Evolutionary conservation across 2,797 vertebrate genomes (phyloP).

Genomic region (Rhinatrema bivittatum): DNA sequence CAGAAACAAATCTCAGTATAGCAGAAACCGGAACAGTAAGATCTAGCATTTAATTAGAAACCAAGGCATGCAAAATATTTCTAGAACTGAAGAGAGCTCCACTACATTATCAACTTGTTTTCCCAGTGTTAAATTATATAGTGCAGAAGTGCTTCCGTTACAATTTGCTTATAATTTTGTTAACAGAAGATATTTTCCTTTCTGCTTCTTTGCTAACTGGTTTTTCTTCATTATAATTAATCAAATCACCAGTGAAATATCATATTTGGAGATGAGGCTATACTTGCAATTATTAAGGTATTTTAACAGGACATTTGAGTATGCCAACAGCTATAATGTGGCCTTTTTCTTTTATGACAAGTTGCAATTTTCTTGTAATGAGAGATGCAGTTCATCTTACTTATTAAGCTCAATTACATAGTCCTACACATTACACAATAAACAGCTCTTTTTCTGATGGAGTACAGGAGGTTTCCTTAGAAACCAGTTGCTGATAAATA

Average conservation of each 20-base stretch:
- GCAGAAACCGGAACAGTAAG: too few relatives aligned
- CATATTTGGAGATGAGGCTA: conserved; percentile 26
- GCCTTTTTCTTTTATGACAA: conserved; percentile 56
- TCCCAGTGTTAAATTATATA: too few relatives aligned
- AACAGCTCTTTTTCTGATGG: conserved; percentile 17
- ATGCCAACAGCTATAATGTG: conserved; percentile 40
- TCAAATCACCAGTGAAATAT: conserved; percentile 43
- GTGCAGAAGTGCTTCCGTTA: too few relatives aligned
- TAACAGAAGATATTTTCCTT: conserved; percentile 56
- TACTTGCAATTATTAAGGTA: conserved; percentile 50
- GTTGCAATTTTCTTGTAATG: conserved; percentile 67
- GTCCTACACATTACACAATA: conserved; percentile 40
- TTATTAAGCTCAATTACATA: conserved; percentile 63
- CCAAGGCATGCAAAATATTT: too few relatives aligned
- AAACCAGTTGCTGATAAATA: conserved; percentile 27
- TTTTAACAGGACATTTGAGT: conserved; percentile 34
- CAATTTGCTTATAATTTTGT: too few relatives aligned
- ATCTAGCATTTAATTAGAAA: too few relatives aligned
- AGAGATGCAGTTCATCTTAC: conserved; percentile 57
- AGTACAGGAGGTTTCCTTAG: conserved; percentile 29
- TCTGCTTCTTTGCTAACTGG: conserved; percentile 49
- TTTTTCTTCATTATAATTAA: conserved; percentile 60
- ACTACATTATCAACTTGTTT: too few relatives aligned
- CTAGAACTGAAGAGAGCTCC: too few relatives aligned
- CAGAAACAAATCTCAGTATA: too few relatives aligned